Base-by-base conservation (phyloP, 2,888 invertebrate genomes). In the Eristalis intricaria region DNA sequence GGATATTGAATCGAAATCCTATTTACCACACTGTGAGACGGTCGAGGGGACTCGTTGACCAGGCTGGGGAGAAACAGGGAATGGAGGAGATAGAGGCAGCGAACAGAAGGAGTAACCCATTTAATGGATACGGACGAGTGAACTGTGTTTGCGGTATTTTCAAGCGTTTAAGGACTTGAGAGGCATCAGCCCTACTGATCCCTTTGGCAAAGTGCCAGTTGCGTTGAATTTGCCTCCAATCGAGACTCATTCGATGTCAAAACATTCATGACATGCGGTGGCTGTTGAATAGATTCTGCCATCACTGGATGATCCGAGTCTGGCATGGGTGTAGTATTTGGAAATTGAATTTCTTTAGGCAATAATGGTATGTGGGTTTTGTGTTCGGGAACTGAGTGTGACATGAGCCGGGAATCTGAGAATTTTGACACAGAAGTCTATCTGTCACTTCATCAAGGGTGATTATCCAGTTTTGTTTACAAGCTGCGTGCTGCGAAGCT, bases 21-120 rank as follows among this genome's bases (percentile, higher is more conserved):
- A 81, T 81, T 81, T 81, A 85, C 81, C 81, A 76, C 71, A 68
- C 40, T 43, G 63, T 73, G 40, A 43, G 66, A 58, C 71, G 75
- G 70, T 50, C 40, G 63, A 56, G 56, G 26, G 56, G 56, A 35
- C 22, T 4, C 50, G 8, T 43, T 43, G 43, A 15, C 15, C 43
- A 43, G 50, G 2, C 19, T 19, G 50, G 50, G 1, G 19, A 50
- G 1, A 7, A 8, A 50, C 3, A 1, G 38, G 13, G 13, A 13
- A 7, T 1, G 10, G 32, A 8, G 32, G 2, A 5, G 4, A 4
- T 0, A 32, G 10, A 32, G 32, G 32, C 60, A 29, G 58, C 19
- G 19, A 8, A 50, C 19, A 50, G 50, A 5, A 50, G 50, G 50
- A 50, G 19, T 50, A 19, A 50, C 19, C 19, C 50, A 19, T 19